Conservation (phyloP, 2,797 vertebrate genomes). For the Glossophaga mutica region DNA sequence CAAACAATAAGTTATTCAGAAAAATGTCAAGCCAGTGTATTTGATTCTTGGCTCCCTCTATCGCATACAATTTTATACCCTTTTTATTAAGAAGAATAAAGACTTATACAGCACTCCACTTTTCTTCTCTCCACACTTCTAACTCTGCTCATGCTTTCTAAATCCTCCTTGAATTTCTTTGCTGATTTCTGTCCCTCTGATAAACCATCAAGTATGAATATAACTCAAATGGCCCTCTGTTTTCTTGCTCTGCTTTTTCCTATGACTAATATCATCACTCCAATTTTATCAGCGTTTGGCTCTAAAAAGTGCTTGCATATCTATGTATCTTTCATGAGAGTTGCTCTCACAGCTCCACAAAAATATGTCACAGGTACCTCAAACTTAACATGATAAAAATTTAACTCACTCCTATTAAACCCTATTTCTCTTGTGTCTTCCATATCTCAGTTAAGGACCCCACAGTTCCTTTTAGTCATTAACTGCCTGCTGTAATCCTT, state of each 20-base stretch:
- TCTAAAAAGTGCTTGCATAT: neutral
- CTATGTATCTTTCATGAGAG: neutral
- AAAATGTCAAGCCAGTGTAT: conserved; percentile 21
- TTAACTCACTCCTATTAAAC: neutral
- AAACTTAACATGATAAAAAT: neutral
- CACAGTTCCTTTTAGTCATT: neutral
- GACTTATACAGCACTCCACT: neutral
- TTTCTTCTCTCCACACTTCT: neutral
- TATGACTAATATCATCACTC: neutral
- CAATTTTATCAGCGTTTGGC: neutral
- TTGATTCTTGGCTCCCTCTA: conserved; percentile 28
- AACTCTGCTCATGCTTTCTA: neutral
- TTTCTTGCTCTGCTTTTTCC: neutral
- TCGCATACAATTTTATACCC: neutral
- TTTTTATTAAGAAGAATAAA: conserved; percentile 32
- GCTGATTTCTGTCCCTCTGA: neutral
- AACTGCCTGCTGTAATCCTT: neutral
- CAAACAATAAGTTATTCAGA: conserved; percentile 45
- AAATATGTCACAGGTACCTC: neutral
- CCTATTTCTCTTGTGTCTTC: neutral
- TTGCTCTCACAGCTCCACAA: neutral
- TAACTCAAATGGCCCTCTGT: neutral
- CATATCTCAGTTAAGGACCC: neutral
- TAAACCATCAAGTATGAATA: neutral
- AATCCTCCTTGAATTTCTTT: neutral